Conservation (phyloP, 2,888 invertebrate species). For the Lithophane leautieri region DNA sequence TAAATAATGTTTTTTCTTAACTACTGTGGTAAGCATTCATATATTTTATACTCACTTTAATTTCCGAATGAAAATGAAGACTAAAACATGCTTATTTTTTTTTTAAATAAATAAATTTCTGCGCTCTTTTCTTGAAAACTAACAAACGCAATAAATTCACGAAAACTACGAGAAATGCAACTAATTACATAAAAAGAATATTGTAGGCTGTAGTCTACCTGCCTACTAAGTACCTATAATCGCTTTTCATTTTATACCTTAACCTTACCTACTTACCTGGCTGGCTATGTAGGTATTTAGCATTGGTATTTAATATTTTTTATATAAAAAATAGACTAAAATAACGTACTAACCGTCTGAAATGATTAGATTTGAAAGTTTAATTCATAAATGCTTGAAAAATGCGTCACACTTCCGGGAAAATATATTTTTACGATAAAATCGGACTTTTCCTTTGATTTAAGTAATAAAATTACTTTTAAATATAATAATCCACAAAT, state of each 20-base stretch:
- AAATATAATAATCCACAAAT: not conserved
- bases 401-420: slow-evolving; percentile 31
- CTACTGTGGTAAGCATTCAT: slow-evolving; percentile 42
- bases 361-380: not conserved
- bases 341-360: not conserved
- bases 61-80: not conserved
- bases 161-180: not conserved
- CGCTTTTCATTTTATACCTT: not conserved
- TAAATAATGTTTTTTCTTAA: not conserved
- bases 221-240: not conserved
- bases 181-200: not conserved
- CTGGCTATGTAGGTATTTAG: not conserved
- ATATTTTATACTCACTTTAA: not conserved
- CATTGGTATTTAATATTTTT: not conserved
- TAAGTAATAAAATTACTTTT: slow-evolving; percentile 16
- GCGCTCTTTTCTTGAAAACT: slow-evolving; percentile 5
- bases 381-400: slow-evolving; percentile 25
- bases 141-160: slow-evolving; percentile 6
- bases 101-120: not conserved
- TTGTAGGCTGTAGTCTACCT: not conserved
- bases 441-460: not conserved
- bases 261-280: too few relatives aligned
- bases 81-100: slow-evolving; percentile 10
- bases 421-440: not conserved
- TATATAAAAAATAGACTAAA: not conserved